Percentiles rank a stretch among this genome's conserved stretches.
Evolutionary conservation across 2,888 invertebrate species (phyloP).

Genomic region (Heliconius erato): DNA sequence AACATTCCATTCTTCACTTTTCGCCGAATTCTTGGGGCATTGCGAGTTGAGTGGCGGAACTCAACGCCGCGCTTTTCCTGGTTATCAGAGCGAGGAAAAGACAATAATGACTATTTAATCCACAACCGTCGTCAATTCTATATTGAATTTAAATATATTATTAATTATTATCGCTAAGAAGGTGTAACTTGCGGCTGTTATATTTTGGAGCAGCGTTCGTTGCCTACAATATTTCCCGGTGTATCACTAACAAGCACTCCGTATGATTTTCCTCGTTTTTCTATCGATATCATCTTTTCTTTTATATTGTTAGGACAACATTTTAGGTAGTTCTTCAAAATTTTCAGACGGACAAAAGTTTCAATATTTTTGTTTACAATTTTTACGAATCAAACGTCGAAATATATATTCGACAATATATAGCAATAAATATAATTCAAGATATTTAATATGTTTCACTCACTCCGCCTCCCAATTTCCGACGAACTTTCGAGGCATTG

Average conservation of each 20-base stretch:
- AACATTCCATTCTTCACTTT: too few species aligned
- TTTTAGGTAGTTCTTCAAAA: conserved; percentile 5
- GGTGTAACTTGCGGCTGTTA: not conserved
- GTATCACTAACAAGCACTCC: conserved; percentile 69
- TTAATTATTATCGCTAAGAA: not conserved
- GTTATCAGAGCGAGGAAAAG: too few species aligned
- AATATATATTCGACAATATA: not conserved
- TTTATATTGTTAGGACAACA: conserved; percentile 34
- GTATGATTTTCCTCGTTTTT: conserved; percentile 58
- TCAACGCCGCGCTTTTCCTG: too few species aligned
- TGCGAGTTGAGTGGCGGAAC: too few species aligned
- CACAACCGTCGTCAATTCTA: too few species aligned
- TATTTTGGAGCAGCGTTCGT: conserved; percentile 13
- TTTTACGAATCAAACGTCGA: not conserved
- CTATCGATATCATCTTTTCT: conserved; percentile 50
- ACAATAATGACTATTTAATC: too few species aligned
- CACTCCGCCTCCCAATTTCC: too few species aligned
- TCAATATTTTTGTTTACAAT: not conserved
- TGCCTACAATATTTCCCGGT: conserved; percentile 21
- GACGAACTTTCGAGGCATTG: too few species aligned
- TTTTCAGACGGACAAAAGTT: not conserved
- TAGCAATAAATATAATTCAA: not conserved
- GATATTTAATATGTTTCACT: not conserved
- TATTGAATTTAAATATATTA: not conserved
- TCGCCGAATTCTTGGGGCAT: too few species aligned